Conservation (phyloP, 2,113 vertebrate species). For the Corydoras sp. region DNA sequence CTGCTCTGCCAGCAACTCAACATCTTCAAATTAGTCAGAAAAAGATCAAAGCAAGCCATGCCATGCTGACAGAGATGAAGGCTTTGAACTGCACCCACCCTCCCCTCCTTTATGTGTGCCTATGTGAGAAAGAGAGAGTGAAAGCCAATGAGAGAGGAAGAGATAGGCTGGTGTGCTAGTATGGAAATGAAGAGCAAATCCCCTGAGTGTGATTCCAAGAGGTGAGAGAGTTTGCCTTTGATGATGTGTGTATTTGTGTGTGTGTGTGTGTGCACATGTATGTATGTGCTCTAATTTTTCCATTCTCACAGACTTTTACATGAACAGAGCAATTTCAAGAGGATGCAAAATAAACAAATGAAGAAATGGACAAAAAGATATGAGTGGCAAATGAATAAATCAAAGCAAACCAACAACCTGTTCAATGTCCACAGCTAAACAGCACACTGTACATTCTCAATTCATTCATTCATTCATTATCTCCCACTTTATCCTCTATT, state of each 20-base stretch:
- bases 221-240: constrained; percentile 41
- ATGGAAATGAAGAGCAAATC: constrained; percentile 46
- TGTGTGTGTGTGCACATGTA: background rate
- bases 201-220: constrained; percentile 40
- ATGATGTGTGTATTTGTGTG: constrained; percentile 32
- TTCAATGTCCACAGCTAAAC: too few relatives aligned
- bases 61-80: constrained; percentile 67
- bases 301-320: constrained; percentile 21
- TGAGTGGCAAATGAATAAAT: constrained; percentile 13
- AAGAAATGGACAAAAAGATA: background rate
- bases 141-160: constrained; percentile 5
- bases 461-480: too few relatives aligned
- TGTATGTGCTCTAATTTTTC: constrained; percentile 23
- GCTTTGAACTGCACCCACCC: constrained; percentile 73
- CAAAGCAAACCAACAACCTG: background rate
- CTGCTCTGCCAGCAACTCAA: constrained; percentile 68
- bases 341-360: constrained; percentile 15
- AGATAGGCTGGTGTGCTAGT: constrained; percentile 36
- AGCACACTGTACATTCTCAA: too few relatives aligned
- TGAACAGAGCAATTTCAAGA: constrained; percentile 7
- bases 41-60: constrained; percentile 80
- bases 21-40: constrained; percentile 80
- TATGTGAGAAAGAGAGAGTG: constrained; percentile 17
- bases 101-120: constrained; percentile 26
- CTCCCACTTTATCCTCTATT: too few relatives aligned